Conservation (phyloP, 64 coral and sea anemone genomes). For the Cladopsammia gracilis region DNA sequence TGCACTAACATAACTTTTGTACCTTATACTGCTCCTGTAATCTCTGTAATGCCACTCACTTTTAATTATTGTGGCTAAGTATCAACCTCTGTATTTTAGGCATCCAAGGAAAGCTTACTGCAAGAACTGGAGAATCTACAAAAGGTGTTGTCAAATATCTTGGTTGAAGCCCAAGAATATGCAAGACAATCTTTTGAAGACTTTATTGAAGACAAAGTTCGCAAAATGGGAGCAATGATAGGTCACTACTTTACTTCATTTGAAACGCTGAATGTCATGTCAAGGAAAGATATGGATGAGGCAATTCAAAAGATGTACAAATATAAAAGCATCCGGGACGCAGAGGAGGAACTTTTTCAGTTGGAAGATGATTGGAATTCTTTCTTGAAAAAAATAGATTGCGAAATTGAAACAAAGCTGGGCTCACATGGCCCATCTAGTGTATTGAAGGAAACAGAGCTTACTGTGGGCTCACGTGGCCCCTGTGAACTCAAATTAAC, state of each 20-base stretch:
- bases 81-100: background rate
- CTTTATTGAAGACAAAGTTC: constrained; percentile 80
- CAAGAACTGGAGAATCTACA: constrained; percentile 49
- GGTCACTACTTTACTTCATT: constrained; percentile 78
- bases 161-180: constrained; percentile 58
- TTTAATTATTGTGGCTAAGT: too few species aligned
- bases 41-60: too few species aligned
- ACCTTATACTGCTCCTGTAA: too few species aligned
- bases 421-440: constrained; percentile 57
- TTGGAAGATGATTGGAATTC: constrained; percentile 78
- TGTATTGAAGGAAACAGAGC: too few species aligned
- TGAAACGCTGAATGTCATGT: constrained; percentile 51
- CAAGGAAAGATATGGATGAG: constrained; percentile 70
- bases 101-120: constrained; percentile 5
- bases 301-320: constrained; percentile 57
- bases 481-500: constrained; percentile 69
- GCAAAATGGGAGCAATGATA: constrained; percentile 61
- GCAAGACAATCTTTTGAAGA: constrained; percentile 44
- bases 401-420: constrained; percentile 22
- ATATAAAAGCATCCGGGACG: constrained; percentile 54
- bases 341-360: constrained; percentile 72
- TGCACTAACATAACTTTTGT: too few species aligned
- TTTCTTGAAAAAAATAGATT: constrained; percentile 84
- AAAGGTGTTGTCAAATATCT: constrained; percentile 10
- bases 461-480: constrained; percentile 47